Base-by-base conservation (phyloP, 2,888 invertebrate genomes). In the Trachelus iudaicus region DNA sequence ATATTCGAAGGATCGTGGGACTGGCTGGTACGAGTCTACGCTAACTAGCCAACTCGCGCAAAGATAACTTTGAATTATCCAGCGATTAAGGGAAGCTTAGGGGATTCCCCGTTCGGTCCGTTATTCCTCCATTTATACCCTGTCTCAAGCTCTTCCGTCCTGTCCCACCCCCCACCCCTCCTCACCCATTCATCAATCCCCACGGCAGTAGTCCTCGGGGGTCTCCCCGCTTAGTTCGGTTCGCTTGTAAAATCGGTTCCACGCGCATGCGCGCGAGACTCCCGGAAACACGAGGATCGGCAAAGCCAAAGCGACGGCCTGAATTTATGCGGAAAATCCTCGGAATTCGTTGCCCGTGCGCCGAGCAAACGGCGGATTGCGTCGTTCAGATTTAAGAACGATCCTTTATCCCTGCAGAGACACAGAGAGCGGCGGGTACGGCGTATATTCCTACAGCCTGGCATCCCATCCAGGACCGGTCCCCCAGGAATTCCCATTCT, bases 271-370 rank as follows among this genome's bases (percentile, higher is more conserved):
- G 40, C 40, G 0, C 15, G 1, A 6, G 40, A 40, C 15, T 1
- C 40, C 6, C 15, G 15, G 6, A 40, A 40, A 15, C 15, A 15
- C 40, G 40, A 15, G 40, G 15, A 40, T 15, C 0, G 40, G 15
- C 15, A 40, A 15, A 40, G 40, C 15, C 37, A 15, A 40, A 40
- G 37, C 74, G 35, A 56, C 34, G 69, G 73, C 69, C 80, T 76
- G 80, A 84, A 86, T 84, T 85, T 83, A 85, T 85, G 82, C 83
- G 81, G 83, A 79, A 85, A 85, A 85, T 86, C 79, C 84, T 80
- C 79, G 85, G 85, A 85, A 86, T 86, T 85, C 81, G 77, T 11
- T 69, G 30, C 30, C 30, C 0, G 31, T 6, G 78, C 77, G 76
- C 73, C 81, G 77, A 69, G 75, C 75, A 79, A 82, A 75, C 78